These are phyloP conservation scores for Stigmatopora nigra DNA, from an alignment of 2,113 vertebrate genomes.

Conservation along the genomic window DNA sequence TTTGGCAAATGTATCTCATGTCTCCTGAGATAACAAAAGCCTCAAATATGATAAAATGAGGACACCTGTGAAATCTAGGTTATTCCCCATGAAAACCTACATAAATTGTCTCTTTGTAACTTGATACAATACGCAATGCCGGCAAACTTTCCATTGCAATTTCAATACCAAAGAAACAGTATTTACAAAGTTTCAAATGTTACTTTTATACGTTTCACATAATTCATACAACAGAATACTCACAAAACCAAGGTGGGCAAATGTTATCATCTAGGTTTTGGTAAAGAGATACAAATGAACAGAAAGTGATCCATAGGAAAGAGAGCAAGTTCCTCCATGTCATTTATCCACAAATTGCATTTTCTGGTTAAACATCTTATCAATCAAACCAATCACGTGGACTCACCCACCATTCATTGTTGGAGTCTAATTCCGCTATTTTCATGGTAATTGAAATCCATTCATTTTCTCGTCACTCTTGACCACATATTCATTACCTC, in stretches of 20 bases:
- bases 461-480: background rate
- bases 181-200: no score
- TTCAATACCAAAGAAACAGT: no score
- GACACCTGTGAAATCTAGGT: slow-evolving; percentile 43
- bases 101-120: background rate
- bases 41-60: slow-evolving; percentile 47
- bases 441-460: background rate
- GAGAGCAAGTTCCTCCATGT: no score
- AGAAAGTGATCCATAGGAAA: no score
- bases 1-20: slow-evolving; percentile 18
- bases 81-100: slow-evolving; percentile 43
- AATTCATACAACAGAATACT: no score
- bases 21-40: slow-evolving; percentile 27
- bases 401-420: background rate
- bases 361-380: background rate
- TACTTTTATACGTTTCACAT: no score
- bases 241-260: no score
- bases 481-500: no score
- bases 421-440: background rate
- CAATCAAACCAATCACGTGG: background rate
- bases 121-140: background rate
- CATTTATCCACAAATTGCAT: background rate
- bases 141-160: background rate
- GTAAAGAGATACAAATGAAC: no score
- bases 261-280: no score